Evolutionary conservation across 2,888 invertebrate genomes (phyloP), one percentile per base, ranked within the genome.

Genomic region (Thymelicus acteon): DNA sequence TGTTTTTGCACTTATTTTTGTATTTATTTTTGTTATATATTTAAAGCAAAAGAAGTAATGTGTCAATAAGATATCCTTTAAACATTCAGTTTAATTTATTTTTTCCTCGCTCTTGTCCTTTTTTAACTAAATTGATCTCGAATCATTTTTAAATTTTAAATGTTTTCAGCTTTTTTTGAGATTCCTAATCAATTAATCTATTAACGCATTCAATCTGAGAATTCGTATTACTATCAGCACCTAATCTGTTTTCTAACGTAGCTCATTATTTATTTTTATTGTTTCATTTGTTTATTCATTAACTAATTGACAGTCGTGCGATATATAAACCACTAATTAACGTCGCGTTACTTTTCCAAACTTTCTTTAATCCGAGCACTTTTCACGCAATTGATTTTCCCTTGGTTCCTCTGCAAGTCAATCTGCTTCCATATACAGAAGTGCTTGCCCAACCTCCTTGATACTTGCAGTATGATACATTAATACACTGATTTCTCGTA

Each of bases 381-480:
- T 47, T 62, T 48, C 63, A 57, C 15, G 39, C n/a, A 48, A 63
- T 44, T 48, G 39, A 44, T 73, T 75, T 73, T 72, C 66, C 73
- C 74, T 70, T 72, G 71, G 74, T 67, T 63, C 72, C 60, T 70
- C 71, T 65, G 58, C 72, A 54, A 58, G 69, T 75, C 68, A 60
- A 60, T 70, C 54, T 31, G 75, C 70, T 72, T 70, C 83, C 83
- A 77, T 85, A 83, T 82, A 79, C 75, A 82, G 82, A 31, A 65
- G 58, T 72, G 70, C 71, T 82, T 83, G 75, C 80, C 65, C 80
- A 83, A 79, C 72, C 60, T n/a, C 72, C 39, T 58, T 71, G 67
- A 62, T 79, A 78, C 78, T 84, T 84, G 80, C 77, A 83, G 80
- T 78, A 82, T 77, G 79, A 81, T 79, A 76, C 77, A 78, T 78